Conservation (phyloP, 1,140 invertebrate genomes). For the Apis dorsata region DNA sequence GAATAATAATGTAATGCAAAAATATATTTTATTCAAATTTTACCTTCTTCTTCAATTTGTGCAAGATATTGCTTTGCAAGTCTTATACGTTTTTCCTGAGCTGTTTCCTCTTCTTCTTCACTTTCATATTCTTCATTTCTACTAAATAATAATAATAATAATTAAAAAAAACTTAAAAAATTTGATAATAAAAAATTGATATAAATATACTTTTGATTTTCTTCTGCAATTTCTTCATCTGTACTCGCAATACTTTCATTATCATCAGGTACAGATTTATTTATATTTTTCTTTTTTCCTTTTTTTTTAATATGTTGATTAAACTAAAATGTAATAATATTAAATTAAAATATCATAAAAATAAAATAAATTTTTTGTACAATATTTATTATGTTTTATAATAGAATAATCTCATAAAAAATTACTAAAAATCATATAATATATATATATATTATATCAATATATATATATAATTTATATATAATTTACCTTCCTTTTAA, state of each 20-base stretch:
- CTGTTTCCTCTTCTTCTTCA: conserved; percentile 87
- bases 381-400: not conserved
- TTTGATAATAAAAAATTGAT: not conserved
- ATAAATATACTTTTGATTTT: conserved; percentile 57
- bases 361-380: conserved; percentile 12
- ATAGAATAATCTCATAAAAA: not conserved
- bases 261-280: conserved; percentile 56
- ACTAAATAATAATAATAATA: not conserved
- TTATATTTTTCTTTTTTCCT: conserved; percentile 48
- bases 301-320: conserved; percentile 57
- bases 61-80: conserved; percentile 93
- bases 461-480: not conserved
- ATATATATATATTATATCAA: too few relatives aligned
- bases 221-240: conserved; percentile 75
- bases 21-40: conserved; percentile 16
- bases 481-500: conserved; percentile 69
- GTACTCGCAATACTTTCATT: conserved; percentile 75
- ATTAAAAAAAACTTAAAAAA: not conserved
- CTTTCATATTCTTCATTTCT: conserved; percentile 68
- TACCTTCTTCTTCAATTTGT: conserved; percentile 90
- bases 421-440: not conserved
- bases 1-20: not conserved
- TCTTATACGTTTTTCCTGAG: conserved; percentile 93
- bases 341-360: conserved; percentile 43
- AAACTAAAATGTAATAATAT: conserved; percentile 42